A percentile compares a stretch with the other conserved stretches of the same genome.
These are phyloP conservation scores for Hipposideros larvatus DNA, from an alignment of 2,797 vertebrate genomes.

Conservation along the genomic window DNA sequence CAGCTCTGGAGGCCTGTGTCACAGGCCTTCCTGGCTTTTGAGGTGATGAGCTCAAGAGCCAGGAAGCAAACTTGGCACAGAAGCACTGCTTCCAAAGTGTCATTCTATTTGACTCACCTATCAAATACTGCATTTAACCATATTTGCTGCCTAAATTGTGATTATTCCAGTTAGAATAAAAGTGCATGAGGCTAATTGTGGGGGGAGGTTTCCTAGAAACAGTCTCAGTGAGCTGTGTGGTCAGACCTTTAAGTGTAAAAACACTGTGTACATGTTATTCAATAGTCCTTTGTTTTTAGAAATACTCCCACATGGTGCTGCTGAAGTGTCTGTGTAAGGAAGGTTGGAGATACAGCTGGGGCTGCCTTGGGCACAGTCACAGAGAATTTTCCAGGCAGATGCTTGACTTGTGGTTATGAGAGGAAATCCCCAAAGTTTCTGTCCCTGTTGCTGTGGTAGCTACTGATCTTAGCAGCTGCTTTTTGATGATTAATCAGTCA, in stretches of 20 bases:
- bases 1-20: not conserved
- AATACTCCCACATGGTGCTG: not conserved
- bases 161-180: conserved; percentile 39
- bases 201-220: not conserved
- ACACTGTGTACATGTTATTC: not conserved
- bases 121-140: not conserved
- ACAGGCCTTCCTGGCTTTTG: not conserved
- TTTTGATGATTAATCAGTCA: not conserved
- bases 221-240: not conserved
- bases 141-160: not conserved
- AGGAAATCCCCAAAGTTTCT: not conserved
- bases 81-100: not conserved
- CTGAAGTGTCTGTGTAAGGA: not conserved
- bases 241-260: not conserved
- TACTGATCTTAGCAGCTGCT: not conserved
- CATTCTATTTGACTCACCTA: not conserved
- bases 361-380: not conserved
- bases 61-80: not conserved
- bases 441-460: not conserved
- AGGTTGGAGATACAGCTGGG: not conserved
- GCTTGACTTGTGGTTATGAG: not conserved
- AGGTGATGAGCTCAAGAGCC: not conserved
- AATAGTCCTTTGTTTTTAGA: not conserved
- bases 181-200: not conserved
- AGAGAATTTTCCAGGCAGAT: not conserved